Conservation (phyloP, 2,888 invertebrate genomes). For the Lasiommata megera region DNA sequence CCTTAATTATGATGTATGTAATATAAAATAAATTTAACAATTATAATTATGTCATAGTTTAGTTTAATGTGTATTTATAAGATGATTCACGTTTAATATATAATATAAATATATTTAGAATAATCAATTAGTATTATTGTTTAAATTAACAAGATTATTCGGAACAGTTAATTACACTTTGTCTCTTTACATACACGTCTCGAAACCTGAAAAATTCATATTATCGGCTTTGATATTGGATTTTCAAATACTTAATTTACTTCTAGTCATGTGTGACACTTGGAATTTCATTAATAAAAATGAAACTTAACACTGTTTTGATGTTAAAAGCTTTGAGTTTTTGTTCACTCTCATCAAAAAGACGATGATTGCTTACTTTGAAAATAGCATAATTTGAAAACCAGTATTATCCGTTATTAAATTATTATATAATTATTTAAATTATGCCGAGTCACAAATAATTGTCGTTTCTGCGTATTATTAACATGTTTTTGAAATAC, state of each 20-base stretch:
- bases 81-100: too few relatives aligned
- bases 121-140: too few relatives aligned
- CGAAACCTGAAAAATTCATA: too few relatives aligned
- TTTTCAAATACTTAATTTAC: conserved; percentile 17
- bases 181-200: too few relatives aligned
- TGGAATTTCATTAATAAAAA: neutral
- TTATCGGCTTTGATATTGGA: neutral
- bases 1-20: too few relatives aligned
- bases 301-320: neutral
- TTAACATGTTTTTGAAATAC: neutral
- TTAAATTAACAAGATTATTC: too few relatives aligned
- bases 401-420: neutral
- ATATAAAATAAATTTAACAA: too few relatives aligned
- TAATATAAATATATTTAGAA: too few relatives aligned
- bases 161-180: too few relatives aligned
- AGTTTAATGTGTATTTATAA: too few relatives aligned
- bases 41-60: too few relatives aligned
- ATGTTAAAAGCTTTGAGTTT: neutral
- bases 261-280: conserved; percentile 19
- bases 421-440: neutral
- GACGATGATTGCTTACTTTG: neutral
- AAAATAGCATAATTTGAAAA: neutral
- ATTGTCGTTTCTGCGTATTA: neutral
- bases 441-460: neutral
- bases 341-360: neutral